These are phyloP conservation scores for Drosophila pseudoananassae DNA, from an alignment of 1,140 invertebrate species.

Conservation along the genomic window DNA sequence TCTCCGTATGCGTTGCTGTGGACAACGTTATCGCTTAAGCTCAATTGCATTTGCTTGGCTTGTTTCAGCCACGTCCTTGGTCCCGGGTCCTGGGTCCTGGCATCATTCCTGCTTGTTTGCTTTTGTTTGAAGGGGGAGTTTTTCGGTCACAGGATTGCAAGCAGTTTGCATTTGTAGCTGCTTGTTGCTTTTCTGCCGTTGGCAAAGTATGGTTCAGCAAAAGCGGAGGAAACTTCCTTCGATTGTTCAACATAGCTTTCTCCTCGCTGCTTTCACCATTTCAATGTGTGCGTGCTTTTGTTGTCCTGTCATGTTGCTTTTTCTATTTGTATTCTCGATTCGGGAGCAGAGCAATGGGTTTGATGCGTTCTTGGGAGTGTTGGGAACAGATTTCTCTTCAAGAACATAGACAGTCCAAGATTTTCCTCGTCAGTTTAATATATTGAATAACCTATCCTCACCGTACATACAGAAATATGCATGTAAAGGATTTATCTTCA, in stretches of 20 bases:
- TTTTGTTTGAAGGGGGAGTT: neutral
- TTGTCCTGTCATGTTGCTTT: constrained; percentile 3
- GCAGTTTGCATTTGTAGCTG: constrained; percentile 39
- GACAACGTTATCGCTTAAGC: constrained; percentile 71
- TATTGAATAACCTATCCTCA: too few relatives aligned
- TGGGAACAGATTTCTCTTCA: neutral
- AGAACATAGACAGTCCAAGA: too few relatives aligned
- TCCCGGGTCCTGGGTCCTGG: neutral
- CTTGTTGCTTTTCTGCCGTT: constrained; percentile 43
- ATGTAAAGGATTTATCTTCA: too few relatives aligned
- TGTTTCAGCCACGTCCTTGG: constrained; percentile 16
- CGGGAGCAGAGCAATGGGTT: neutral
- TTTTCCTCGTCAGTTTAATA: too few relatives aligned
- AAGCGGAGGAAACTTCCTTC: constrained; percentile 43
- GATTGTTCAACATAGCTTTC: constrained; percentile 24
- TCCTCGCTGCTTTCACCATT: constrained; percentile 13
- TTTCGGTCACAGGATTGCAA: constrained; percentile 46
- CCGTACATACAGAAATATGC: too few relatives aligned
- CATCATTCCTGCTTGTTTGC: constrained; percentile 7
- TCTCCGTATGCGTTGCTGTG: constrained; percentile 49
- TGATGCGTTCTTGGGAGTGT: neutral
- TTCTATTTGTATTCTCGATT: neutral
- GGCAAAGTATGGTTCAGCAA: constrained; percentile 16
- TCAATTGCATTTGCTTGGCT: constrained; percentile 64
- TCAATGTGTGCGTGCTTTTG: constrained; percentile 4